Percentiles rank a stretch among this genome's conserved stretches.
phyloP scores from a whole-genome alignment of 1,140 invertebrate genomes.

The Eulimnadia texana region DNA sequence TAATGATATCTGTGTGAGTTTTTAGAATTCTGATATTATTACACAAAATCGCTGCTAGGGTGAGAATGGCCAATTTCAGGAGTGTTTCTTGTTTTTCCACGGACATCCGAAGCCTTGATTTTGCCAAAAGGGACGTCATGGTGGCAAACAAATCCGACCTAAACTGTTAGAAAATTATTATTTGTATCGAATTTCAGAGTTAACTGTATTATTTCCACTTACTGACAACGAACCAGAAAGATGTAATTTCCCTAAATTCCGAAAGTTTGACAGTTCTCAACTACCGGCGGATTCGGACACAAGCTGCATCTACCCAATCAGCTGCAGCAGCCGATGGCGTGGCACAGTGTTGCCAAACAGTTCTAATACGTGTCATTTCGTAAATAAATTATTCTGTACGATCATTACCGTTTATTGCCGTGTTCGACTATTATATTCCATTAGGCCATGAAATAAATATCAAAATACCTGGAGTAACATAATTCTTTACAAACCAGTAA shows the following conservation, averaged over 20 bases:
- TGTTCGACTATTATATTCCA: no score
- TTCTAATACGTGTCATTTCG: no score
- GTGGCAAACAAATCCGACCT: no score
- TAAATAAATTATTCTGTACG: no score
- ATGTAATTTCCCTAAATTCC: background rate
- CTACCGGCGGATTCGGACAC: background rate
- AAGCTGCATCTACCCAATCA: background rate
- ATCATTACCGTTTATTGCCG: no score
- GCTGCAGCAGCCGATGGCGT: background rate
- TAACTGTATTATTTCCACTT: no score
- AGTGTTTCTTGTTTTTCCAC: slow-evolving; percentile 88
- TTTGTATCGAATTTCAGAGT: no score
- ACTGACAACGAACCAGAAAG: no score
- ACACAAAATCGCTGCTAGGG: slow-evolving; percentile 84
- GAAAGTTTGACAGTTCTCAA: background rate
- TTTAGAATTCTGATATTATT: no score
- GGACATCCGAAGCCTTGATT: slow-evolving; percentile 34
- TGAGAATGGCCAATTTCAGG: slow-evolving; percentile 78
- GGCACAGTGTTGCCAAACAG: background rate
- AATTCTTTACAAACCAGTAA: background rate
- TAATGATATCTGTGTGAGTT: background rate
- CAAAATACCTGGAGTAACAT: no score
- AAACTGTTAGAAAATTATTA: no score
- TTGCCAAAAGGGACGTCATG: background rate
- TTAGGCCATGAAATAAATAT: no score